Evolutionary conservation across 2,113 vertebrate species (phyloP).

Genomic region (Vombatus ursinus): DNA sequence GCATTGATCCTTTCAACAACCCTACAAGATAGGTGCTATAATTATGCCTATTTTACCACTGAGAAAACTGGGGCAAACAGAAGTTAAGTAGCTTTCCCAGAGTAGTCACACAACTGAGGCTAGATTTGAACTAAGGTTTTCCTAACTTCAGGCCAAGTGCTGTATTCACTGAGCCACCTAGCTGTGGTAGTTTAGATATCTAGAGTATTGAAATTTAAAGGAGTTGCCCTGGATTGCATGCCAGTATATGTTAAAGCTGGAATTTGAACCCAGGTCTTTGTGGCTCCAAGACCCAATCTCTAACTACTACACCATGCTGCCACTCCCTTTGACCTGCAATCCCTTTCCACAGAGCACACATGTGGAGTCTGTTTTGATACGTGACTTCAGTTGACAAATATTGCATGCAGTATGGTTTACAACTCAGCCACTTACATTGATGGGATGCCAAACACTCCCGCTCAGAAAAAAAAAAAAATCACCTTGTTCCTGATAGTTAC

Average conservation of each 20-base stretch:
- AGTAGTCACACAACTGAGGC: background rate
- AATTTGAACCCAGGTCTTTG: background rate
- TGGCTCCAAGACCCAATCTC: background rate
- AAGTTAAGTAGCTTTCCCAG: background rate
- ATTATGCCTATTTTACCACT: background rate
- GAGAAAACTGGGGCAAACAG: background rate
- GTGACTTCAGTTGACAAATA: background rate
- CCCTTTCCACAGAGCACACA: background rate
- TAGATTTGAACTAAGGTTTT: background rate
- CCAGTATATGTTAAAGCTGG: background rate
- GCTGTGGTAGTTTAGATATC: background rate
- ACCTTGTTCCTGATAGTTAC: background rate
- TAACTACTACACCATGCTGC: background rate
- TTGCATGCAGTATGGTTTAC: background rate
- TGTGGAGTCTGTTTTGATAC: background rate
- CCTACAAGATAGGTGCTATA: background rate
- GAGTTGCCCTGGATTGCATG: background rate
- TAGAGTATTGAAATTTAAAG: background rate
- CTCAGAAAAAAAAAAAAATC: background rate
- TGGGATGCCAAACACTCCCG: background rate
- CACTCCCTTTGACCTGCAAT: background rate
- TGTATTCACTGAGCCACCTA: background rate
- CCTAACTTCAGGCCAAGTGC: background rate
- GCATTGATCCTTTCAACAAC: background rate
- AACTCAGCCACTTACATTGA: background rate